A percentile compares a stretch with the other conserved stretches of the same genome.
Conservation (phyloP, 2,113 vertebrate species). For the Atherinomorus stipes region DNA sequence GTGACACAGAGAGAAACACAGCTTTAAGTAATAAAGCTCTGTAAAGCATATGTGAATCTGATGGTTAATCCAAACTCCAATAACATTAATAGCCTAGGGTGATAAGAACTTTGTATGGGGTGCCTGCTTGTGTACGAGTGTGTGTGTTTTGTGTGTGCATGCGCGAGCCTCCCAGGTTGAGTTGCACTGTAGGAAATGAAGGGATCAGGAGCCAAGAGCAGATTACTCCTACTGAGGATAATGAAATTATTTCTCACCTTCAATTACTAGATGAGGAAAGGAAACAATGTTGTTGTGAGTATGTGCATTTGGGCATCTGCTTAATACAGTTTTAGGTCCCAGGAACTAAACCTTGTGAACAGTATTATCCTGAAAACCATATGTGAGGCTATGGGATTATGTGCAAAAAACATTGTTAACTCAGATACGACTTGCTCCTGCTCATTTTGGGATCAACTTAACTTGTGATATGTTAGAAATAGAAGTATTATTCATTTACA, state of each 20-base stretch:
- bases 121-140: conserved; percentile 26
- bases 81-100: conserved; percentile 78
- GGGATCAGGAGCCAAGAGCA: conserved; percentile 81
- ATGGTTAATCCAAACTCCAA: conserved; percentile 78
- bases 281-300: conserved; percentile 41
- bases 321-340: conserved; percentile 46
- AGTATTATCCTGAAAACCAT: conserved; percentile 44
- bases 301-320: conserved; percentile 11
- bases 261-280: conserved; percentile 84
- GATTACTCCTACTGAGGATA: conserved; percentile 82
- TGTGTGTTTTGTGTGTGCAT: conserved; percentile 37
- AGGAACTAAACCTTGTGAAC: conserved; percentile 36
- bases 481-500: too few relatives aligned
- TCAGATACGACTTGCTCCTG: neutral
- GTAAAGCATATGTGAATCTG: conserved; percentile 82
- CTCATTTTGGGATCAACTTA: neutral
- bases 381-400: conserved; percentile 15
- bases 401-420: neutral
- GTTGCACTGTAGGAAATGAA: conserved; percentile 85
- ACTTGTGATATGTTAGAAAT: too few relatives aligned
- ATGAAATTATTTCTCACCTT: conserved; percentile 87
- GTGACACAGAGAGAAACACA: conserved; percentile 43
- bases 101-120: conserved; percentile 55
- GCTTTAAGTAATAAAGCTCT: conserved; percentile 70
- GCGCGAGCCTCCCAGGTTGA: conserved; percentile 63